These are phyloP conservation scores for Danio albolineatus DNA, from an alignment of 2,797 vertebrate genomes.

Conservation along the genomic window DNA sequence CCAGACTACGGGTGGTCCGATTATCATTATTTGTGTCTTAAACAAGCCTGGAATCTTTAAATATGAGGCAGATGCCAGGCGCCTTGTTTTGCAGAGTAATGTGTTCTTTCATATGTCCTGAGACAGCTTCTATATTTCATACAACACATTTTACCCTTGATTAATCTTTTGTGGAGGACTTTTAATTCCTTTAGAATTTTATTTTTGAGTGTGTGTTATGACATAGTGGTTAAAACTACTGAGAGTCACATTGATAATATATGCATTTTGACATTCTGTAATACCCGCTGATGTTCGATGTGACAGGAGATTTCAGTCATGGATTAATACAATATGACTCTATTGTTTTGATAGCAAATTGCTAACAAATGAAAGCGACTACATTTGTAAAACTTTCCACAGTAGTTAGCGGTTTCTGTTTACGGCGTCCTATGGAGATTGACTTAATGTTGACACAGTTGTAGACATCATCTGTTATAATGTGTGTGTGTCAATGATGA, in stretches of 20 bases:
- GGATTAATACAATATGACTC: constrained; percentile 28
- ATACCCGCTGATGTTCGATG: constrained; percentile 1
- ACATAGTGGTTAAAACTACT: constrained; percentile 30
- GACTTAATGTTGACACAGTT: constrained; percentile 68
- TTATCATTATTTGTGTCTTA: constrained; percentile 66
- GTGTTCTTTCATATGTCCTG: constrained; percentile 46
- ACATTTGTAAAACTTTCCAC: constrained; percentile 40
- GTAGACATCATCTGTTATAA: constrained; percentile 71
- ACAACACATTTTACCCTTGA: constrained; percentile 38
- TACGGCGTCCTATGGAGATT: constrained; percentile 6
- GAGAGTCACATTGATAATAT: constrained; percentile 36
- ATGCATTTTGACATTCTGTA: constrained; percentile 21
- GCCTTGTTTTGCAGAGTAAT: constrained; percentile 17
- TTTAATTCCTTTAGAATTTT: constrained; percentile 30
- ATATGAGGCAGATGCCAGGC: constrained; percentile 65
- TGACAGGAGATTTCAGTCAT: constrained; percentile 27
- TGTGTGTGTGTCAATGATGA: constrained; percentile 72
- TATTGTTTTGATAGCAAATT: constrained; percentile 50
- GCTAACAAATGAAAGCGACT: constrained; percentile 32
- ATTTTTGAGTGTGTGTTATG: constrained; percentile 25
- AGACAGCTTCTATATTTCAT: constrained; percentile 52
- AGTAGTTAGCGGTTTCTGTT: constrained; percentile 32
- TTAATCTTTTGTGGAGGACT: constrained; percentile 50
- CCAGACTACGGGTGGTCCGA: constrained; percentile 68
- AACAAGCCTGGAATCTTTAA: constrained; percentile 70